Evolutionary conservation across 2,888 invertebrate species (phyloP).

Genomic region (Cephus rjabovi): DNA sequence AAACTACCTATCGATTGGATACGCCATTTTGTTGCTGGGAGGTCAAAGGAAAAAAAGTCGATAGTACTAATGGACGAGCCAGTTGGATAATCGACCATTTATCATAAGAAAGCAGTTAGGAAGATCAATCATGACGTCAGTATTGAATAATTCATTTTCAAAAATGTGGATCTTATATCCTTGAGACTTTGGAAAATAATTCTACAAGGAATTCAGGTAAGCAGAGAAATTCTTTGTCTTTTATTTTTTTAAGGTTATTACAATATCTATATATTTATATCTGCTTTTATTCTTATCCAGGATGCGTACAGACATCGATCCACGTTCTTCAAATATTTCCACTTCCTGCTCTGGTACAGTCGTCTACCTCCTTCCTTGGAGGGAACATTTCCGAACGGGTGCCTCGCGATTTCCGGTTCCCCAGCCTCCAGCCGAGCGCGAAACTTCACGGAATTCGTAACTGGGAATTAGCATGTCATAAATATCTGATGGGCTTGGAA

Average conservation of each 20-base stretch:
- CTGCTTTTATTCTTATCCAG: neutral
- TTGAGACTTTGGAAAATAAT: neutral
- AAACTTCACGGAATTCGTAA: constrained; percentile 61
- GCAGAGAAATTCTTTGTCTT: neutral
- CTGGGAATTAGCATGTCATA: constrained; percentile 64
- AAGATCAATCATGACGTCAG: neutral
- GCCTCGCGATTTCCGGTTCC: constrained; percentile 29
- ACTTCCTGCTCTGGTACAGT: constrained; percentile 21
- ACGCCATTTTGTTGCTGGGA: neutral
- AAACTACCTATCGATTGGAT: neutral
- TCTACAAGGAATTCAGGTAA: neutral
- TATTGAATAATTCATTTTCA: neutral
- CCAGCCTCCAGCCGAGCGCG: constrained; percentile 40
- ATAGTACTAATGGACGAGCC: neutral
- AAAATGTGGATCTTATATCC: neutral
- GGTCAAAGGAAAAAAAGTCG: neutral
- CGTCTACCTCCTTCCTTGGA: constrained; percentile 21
- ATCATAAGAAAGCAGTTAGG: neutral
- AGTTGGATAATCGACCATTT: neutral
- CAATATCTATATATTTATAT: neutral
- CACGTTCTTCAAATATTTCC: constrained; percentile 38
- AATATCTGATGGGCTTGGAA: constrained; percentile 52
- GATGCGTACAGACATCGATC: constrained; percentile 31
- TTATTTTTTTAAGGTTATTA: neutral
- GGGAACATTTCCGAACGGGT: constrained; percentile 42